Conservation (phyloP, 2,797 vertebrate species). For the Acipenser oxyrinchus region DNA sequence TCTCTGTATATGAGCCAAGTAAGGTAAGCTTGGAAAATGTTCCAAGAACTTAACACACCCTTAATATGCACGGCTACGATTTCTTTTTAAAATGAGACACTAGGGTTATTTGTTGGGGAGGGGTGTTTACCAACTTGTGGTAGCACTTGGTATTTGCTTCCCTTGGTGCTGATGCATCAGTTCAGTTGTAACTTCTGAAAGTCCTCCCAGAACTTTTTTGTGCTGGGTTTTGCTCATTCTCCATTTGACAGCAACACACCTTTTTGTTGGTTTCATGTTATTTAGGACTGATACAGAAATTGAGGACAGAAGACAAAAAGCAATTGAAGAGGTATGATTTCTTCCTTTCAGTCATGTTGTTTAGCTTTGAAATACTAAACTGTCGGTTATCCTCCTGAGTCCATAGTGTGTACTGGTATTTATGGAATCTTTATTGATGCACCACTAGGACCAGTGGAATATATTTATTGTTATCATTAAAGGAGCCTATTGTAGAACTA, state of each 20-base stretch:
- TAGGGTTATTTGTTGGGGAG: no score
- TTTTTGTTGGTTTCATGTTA: conserved; percentile 8
- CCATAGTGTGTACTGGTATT: no score
- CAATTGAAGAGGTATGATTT: conserved; percentile 83
- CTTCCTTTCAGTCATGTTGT: not conserved
- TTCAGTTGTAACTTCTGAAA: no score
- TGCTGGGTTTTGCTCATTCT: not conserved
- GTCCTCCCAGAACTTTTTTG: not conserved
- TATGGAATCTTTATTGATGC: no score
- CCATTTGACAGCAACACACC: not conserved
- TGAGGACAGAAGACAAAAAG: conserved; percentile 88
- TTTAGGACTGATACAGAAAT: conserved; percentile 80
- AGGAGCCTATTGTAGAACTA: no score
- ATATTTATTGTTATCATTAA: no score
- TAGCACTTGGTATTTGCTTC: no score
- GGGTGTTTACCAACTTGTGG: no score
- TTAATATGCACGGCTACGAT: conserved; percentile 20
- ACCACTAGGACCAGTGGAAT: no score
- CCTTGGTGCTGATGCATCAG: no score
- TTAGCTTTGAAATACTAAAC: no score
- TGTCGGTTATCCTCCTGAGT: no score
- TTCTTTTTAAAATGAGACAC: conserved; percentile 1
- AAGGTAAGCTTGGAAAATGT: conserved; percentile 55
- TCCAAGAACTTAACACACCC: conserved; percentile 18
- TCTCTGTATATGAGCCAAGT: conserved; percentile 81